A percentile compares a stretch with the other conserved stretches of the same genome.
phyloP scores from a whole-genome alignment of 2,888 invertebrate species.

The Zelleria hepariella region DNA sequence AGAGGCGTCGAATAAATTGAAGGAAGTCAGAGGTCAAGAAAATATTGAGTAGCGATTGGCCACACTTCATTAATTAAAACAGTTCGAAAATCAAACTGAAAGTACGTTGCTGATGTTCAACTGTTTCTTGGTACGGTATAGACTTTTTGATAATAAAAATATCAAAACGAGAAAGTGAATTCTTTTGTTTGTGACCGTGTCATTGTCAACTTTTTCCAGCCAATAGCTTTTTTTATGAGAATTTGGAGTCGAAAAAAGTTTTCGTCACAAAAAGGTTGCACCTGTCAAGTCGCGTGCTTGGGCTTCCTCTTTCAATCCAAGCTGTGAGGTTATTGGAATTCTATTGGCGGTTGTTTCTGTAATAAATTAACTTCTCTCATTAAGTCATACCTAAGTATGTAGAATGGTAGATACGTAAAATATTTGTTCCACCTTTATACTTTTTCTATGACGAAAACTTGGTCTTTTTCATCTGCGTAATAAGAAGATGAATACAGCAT shows the following conservation, averaged over 20 bases:
- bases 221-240: not conserved
- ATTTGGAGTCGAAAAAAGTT: not conserved
- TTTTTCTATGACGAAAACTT: no score
- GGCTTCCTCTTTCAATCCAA: not conserved
- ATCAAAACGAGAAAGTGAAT: not conserved
- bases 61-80: constrained; percentile 45
- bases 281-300: constrained; percentile 3
- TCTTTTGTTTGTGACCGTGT: not conserved
- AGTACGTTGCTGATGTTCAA: not conserved
- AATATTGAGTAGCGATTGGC: constrained; percentile 26
- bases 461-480: no score
- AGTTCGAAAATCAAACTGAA: not conserved
- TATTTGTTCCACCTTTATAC: no score
- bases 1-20: not conserved
- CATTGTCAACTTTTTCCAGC: not conserved
- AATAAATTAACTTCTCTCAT: not conserved
- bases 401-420: no score
- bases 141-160: not conserved
- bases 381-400: no score
- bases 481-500: no score
- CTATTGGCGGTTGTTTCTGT: not conserved
- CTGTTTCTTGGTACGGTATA: not conserved
- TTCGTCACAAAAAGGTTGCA: not conserved
- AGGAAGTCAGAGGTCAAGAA: not conserved
- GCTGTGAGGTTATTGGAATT: not conserved